Percentiles rank a stretch among this genome's conserved stretches.
These are phyloP conservation scores for Steinernema scapterisci DNA, from an alignment of 2,888 invertebrate species.

Conservation along the genomic window DNA sequence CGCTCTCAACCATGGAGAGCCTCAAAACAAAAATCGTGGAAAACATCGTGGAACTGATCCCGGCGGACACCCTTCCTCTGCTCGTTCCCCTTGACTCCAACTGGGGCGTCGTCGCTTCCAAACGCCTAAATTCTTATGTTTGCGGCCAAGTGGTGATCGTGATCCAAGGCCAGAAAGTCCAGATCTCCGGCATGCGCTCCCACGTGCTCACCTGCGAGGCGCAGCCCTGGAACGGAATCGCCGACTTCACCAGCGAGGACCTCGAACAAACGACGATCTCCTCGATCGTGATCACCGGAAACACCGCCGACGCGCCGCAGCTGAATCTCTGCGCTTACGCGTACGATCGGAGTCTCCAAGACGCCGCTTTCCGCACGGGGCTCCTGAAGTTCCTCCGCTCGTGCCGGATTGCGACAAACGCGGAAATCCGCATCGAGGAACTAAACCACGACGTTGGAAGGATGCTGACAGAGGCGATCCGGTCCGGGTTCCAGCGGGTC, in stretches of 20 bases:
- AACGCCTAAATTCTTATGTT: constrained; percentile 1
- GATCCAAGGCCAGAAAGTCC: not conserved
- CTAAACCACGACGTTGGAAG: not conserved
- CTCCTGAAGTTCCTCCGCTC: not conserved
- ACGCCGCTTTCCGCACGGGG: not conserved
- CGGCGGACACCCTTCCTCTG: not conserved
- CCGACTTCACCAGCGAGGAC: not conserved
- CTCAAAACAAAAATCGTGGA: constrained; percentile 3
- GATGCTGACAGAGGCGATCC: not conserved
- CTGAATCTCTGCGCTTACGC: not conserved
- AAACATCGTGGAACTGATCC: not conserved
- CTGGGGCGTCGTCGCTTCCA: not conserved
- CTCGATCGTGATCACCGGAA: not conserved
- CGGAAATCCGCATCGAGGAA: constrained; percentile 6
- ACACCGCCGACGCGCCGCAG: not conserved
- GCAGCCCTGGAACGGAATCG: not conserved
- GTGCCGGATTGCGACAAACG: not conserved
- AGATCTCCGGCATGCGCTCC: not conserved
- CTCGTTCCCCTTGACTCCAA: constrained; percentile 1
- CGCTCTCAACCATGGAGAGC: not conserved
- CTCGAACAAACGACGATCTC: not conserved
- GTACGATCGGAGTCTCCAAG: not conserved
- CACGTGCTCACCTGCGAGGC: not conserved
- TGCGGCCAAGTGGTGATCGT: not conserved
- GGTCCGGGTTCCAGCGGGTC: constrained; percentile 1